Evolutionary conservation across 2,113 vertebrate genomes (phyloP).

Genomic region (Lepidothrix coronata): DNA sequence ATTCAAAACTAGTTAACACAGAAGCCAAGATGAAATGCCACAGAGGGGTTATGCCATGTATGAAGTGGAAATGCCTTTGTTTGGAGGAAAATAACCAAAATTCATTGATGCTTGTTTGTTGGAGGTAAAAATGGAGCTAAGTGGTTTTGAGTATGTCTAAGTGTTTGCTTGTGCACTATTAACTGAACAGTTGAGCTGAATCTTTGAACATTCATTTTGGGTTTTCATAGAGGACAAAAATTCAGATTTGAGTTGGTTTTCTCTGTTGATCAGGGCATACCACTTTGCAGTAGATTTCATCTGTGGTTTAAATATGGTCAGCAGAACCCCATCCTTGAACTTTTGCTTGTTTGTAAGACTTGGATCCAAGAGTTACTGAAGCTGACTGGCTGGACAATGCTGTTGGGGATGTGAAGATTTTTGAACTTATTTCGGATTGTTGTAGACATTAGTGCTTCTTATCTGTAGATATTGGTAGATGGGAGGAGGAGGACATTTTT

Average conservation of each 20-base stretch:
- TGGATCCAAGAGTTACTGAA: neutral
- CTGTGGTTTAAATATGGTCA: neutral
- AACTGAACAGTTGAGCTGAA: neutral
- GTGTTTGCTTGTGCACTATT: neutral
- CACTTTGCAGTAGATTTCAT: neutral
- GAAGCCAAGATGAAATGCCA: neutral
- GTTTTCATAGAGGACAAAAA: neutral
- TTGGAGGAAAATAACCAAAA: neutral
- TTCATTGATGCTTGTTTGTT: neutral
- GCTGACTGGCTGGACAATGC: neutral
- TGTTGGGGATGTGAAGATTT: neutral
- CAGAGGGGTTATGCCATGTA: neutral
- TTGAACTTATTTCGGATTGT: neutral
- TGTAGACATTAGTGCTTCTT: neutral
- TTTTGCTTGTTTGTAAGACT: neutral
- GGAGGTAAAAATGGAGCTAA: neutral
- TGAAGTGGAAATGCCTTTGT: neutral
- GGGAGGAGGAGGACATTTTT: neutral
- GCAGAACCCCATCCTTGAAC: neutral
- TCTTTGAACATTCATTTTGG: neutral
- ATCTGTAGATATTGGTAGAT: neutral
- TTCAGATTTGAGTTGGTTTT: neutral
- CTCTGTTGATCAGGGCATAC: neutral
- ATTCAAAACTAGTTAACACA: neutral
- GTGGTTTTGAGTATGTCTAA: neutral